Evolutionary conservation across 2,113 vertebrate genomes (phyloP), one percentile per base, ranked within the genome.

Genomic region (Casuarius casuarius): DNA sequence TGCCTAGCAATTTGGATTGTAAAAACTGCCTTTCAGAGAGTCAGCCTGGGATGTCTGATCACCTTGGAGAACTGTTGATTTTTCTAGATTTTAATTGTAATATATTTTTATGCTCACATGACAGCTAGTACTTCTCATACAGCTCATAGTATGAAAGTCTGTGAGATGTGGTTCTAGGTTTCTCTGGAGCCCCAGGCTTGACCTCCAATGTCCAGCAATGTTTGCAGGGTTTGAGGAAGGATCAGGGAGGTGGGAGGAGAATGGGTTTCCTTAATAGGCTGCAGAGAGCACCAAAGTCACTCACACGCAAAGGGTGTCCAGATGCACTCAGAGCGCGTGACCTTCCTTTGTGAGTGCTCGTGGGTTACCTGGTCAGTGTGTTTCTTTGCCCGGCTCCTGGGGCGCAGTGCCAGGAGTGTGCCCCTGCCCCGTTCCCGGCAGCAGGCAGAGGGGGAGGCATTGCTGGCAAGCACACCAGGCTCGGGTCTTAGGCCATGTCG

Each of bases 11-110:
- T 87, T 96, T 83, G 89, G 40, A n/a, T 71, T 86, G 72, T 96
- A 93, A 94, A 92, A 95, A 75, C 54, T 33, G 23, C 20, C 40
- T 89, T 94, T 90, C 82, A 44, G 63, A 3, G 5, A 76, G 74
- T 97, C 78, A 31, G 65, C 80, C 61, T 5, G 6, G 71, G 89
- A 73, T 89, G 68, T 87, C 95, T 93, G 72, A 91, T 95, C 44
- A 48, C 67, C 76, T 93, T 86, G 78, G 87, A 85, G 92, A 97
- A 94, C 91, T 71, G 54, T 75, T 62, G 56, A 73, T 85, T 76
- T 96, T 75, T 94, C 76, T 78, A 71, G 49, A 92, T 95, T 97
- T 96, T 91, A 94, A 89, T 75, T 82, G 75, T 62, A 86, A 46
- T 85, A 26, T 54, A 31, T 38, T 96, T 97, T 93, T 94, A 63